Evolutionary conservation across 1,140 invertebrate genomes (phyloP), one percentile per base, ranked within the genome.

Genomic region (Venturia canescens): DNA sequence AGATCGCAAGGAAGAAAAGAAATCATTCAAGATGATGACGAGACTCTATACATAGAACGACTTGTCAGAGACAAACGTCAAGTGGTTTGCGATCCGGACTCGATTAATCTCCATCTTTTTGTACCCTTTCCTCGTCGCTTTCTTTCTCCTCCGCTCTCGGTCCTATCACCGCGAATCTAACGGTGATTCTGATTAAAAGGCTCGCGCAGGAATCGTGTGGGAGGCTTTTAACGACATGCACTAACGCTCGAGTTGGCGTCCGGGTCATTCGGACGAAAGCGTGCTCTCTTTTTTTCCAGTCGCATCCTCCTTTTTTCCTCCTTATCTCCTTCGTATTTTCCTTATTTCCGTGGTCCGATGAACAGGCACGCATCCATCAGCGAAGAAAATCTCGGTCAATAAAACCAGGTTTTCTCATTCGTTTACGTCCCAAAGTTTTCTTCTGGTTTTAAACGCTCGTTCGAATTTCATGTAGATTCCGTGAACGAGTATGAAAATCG

Each of bases 61-160:
- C n/a, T 57, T 57, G n/a, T 23, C 18, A n/a, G 53, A 57, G n/a
- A 57, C 53, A 57, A 72, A 50, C n/a, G 38, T 53, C 21, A 74
- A 57, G 71, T 74, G 48, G 71, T 50, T 57, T 44, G 53, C 23
- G 38, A 21, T 27, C 44, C 26, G 5, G 71, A 13, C 27, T 9
- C 48, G 48, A 74, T 74, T 74, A 74, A 57, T 74, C 48, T 18
- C 31, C n/a, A 76, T 76, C 74, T 76, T 66, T 66, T 66, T 66
- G 3, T 66, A n/a, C 23, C 23, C 23, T 15, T 57, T 74, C 3
- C 16, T 50, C 71, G 57, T 57, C 23, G 57, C 57, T 23, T 31
- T 75, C 48, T 50, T 63, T 13, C n/a, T 74, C 71, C 11, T 76
- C 53, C 71, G 38, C n/a, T 74, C 48, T 74, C 15, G n/a, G 27